phyloP scores from a whole-genome alignment of 2,113 vertebrate genomes.

The Progne subis region DNA sequence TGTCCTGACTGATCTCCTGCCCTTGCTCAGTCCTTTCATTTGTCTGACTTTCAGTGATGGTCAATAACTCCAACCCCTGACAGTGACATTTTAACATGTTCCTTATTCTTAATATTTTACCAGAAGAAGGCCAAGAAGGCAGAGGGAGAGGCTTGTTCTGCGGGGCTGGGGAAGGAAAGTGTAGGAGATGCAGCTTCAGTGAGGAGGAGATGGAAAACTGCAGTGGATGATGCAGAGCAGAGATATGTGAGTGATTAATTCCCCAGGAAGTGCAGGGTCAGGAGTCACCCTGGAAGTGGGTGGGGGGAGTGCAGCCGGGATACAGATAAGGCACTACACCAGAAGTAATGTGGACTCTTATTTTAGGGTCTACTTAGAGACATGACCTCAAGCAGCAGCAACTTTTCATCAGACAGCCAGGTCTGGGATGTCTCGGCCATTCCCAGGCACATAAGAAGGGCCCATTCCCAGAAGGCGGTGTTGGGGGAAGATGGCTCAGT shows the following conservation, averaged over 20 bases:
- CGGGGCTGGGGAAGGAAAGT: not conserved
- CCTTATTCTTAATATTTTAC: not conserved
- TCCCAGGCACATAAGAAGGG: not conserved
- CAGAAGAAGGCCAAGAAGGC: not conserved
- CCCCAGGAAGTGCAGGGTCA: not conserved
- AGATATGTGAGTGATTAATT: not conserved
- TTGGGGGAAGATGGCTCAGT: not conserved
- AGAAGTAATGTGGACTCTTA: not conserved
- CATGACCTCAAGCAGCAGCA: not conserved
- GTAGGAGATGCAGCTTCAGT: not conserved
- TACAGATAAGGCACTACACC: not conserved
- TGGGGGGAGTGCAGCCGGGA: rapidly evolving
- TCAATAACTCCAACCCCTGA: not conserved
- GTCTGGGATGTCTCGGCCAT: not conserved
- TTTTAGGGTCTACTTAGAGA: not conserved
- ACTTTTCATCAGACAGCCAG: not conserved
- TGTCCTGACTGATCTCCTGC: not conserved
- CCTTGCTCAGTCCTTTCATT: not conserved
- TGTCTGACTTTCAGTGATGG: not conserved
- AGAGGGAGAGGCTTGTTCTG: not conserved
- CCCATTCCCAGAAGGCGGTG: not conserved
- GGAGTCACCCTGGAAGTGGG: not conserved
- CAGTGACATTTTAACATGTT: not conserved
- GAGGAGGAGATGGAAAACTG: not conserved
- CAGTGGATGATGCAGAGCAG: not conserved